These are phyloP conservation scores for Gadopsis marmoratus DNA, from an alignment of 2,797 vertebrate genomes.

Conservation along the genomic window DNA sequence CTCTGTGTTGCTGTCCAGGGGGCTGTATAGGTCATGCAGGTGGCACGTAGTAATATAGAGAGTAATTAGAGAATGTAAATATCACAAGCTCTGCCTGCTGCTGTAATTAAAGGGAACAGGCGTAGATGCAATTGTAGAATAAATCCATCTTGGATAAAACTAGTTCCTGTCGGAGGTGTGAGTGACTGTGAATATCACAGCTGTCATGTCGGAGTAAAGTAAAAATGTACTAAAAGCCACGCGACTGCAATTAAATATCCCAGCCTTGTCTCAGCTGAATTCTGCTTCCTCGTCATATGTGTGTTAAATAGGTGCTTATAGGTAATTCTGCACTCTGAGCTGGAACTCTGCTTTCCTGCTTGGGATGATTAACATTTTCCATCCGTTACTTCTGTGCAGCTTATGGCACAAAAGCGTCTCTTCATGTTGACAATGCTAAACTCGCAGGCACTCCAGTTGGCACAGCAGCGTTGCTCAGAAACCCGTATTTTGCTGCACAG, in stretches of 20 bases:
- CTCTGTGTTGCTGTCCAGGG: conserved; percentile 30
- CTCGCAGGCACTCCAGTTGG: too few relatives aligned
- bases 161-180: conserved; percentile 45
- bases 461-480: neutral
- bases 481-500: neutral
- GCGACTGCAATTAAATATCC: neutral
- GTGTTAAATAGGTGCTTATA: neutral
- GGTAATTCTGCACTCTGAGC: neutral
- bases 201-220: conserved; percentile 36
- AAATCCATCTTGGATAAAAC: conserved; percentile 51
- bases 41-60: conserved; percentile 63
- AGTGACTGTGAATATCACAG: conserved; percentile 42
- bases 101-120: conserved; percentile 76
- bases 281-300: neutral
- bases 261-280: neutral
- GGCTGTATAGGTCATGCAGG: conserved; percentile 53
- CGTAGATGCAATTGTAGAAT: conserved; percentile 46
- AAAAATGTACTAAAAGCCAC: conserved; percentile 6
- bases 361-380: neutral
- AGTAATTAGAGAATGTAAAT: conserved; percentile 82
- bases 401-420: neutral
- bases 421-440: neutral
- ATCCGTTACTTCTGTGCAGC: neutral
- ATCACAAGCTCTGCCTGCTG: conserved; percentile 63
- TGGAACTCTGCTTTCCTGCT: neutral